Evolutionary conservation across 2,797 vertebrate genomes (phyloP).

Genomic region (Mionectes olivaceus): DNA sequence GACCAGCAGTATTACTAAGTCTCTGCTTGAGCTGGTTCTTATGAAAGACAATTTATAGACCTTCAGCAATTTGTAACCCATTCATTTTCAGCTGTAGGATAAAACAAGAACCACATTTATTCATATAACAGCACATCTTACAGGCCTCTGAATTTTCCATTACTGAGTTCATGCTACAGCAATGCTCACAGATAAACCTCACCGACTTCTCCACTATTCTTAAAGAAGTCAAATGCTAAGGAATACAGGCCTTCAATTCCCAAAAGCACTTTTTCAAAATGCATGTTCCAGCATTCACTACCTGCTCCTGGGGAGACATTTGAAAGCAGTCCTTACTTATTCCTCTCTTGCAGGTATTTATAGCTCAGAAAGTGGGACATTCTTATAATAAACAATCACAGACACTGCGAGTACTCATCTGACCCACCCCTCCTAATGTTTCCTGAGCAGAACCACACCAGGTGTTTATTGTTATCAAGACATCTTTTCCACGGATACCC

Average conservation of each 20-base stretch:
- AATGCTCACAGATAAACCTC: neutral
- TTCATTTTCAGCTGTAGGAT: neutral
- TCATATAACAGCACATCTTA: neutral
- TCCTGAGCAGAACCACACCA: slow-evolving; percentile 1
- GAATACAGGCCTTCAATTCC: neutral
- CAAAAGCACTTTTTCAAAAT: slow-evolving; percentile 4
- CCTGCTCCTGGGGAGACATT: neutral
- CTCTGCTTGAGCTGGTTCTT: neutral
- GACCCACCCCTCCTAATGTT: neutral
- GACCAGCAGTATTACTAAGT: neutral
- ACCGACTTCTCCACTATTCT: neutral
- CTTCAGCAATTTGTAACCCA: neutral
- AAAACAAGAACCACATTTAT: slow-evolving; percentile 24
- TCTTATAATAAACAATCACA: neutral
- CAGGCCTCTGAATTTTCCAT: neutral
- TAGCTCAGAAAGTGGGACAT: slow-evolving; percentile 9
- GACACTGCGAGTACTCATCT: neutral
- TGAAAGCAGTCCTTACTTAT: neutral
- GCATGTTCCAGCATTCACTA: neutral
- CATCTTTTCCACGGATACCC: slow-evolving; percentile 37
- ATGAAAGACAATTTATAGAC: neutral
- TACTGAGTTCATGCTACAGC: neutral
- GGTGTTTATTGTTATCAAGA: slow-evolving; percentile 27
- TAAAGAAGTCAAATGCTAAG: neutral
- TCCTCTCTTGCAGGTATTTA: neutral